phyloP scores from a whole-genome alignment of 1,140 invertebrate species.

The Acromyrmex charruanus region DNA sequence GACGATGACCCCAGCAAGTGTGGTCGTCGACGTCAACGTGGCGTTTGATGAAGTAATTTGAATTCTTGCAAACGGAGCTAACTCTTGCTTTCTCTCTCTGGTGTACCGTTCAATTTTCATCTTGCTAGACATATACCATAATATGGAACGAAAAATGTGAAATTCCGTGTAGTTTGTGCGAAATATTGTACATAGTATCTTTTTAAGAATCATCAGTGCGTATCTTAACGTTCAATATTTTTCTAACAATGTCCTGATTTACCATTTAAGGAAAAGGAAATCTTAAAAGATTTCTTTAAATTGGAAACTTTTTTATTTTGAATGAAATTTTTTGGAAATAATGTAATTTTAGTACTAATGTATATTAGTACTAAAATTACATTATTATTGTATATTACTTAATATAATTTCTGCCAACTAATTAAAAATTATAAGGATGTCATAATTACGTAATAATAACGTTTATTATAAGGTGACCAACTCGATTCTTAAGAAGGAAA shows the following conservation, averaged over 20 bases:
- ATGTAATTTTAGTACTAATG: background rate
- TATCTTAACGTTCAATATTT: background rate
- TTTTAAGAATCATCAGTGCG: background rate
- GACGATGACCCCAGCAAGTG: slow-evolving; percentile 20
- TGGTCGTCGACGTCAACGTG: slow-evolving; percentile 3
- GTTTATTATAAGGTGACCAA: background rate
- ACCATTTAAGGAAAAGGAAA: background rate
- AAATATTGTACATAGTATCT: background rate
- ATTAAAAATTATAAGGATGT: background rate
- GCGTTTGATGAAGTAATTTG: slow-evolving; percentile 63
- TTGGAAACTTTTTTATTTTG: background rate
- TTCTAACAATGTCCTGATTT: background rate
- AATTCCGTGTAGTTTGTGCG: background rate
- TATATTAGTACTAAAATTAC: too few relatives aligned
- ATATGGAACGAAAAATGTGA: background rate
- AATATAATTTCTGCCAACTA: background rate
- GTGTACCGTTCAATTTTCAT: slow-evolving; percentile 39
- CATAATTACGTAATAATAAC: background rate
- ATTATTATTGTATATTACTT: background rate
- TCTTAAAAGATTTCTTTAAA: background rate
- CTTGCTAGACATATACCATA: background rate
- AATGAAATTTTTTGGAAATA: background rate
- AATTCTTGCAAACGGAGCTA: slow-evolving; percentile 56
- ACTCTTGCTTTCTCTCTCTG: background rate
- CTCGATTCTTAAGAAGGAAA: too few relatives aligned